Evolutionary conservation across 1,140 invertebrate species (phyloP).

Genomic region (Drosophila pruinosa): DNA sequence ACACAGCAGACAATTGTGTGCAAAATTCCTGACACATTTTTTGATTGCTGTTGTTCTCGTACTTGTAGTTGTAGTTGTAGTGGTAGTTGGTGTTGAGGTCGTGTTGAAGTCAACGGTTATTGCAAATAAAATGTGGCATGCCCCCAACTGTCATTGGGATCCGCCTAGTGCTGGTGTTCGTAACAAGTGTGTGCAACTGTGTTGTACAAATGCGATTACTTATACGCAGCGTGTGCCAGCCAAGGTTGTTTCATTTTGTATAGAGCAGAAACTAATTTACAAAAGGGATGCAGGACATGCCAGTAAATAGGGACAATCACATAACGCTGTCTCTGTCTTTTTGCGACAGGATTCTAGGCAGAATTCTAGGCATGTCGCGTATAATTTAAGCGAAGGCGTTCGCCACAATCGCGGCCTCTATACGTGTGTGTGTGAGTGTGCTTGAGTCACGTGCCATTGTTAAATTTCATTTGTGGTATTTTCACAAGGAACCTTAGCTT

Average conservation of each 20-base stretch:
- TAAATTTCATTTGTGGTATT: constrained; percentile 20
- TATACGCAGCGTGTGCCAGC: constrained; percentile 61
- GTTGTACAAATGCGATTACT: constrained; percentile 71
- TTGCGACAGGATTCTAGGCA: not conserved
- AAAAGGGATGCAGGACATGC: constrained; percentile 7
- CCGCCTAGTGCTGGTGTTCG: constrained; percentile 23
- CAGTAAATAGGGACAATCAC: not conserved
- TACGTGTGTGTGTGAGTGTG: not conserved
- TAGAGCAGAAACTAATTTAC: constrained; percentile 30
- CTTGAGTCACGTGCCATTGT: constrained; percentile 20
- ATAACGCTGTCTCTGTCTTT: not conserved
- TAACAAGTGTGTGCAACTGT: constrained; percentile 62
- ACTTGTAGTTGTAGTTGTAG: constrained; percentile 27
- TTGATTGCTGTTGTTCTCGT: constrained; percentile 1
- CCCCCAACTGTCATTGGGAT: not conserved
- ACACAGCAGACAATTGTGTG: not conserved
- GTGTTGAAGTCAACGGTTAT: constrained; percentile 69
- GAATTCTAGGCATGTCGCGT: constrained; percentile 14
- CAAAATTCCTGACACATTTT: constrained; percentile 58
- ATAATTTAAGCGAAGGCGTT: constrained; percentile 18
- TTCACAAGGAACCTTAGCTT: not conserved
- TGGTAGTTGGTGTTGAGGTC: constrained; percentile 41
- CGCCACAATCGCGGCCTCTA: not conserved
- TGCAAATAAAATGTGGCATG: constrained; percentile 58
- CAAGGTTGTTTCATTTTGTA: constrained; percentile 34